These are phyloP conservation scores for Harpagus bidentatus DNA, from an alignment of 2,113 vertebrate genomes.

Conservation along the genomic window DNA sequence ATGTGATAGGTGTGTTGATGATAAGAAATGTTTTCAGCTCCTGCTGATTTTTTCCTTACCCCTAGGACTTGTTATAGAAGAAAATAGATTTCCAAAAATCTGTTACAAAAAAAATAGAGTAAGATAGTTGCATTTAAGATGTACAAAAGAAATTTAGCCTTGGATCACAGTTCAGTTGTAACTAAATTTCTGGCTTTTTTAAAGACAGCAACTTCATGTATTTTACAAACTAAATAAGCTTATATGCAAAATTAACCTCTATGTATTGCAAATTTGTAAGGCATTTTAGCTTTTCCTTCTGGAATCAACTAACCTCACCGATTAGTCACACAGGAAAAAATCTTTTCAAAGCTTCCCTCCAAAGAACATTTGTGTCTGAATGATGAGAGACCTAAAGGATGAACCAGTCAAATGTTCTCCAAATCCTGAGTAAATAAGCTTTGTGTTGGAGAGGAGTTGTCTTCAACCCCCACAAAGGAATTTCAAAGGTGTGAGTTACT, in stretches of 20 bases:
- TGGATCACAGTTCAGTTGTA: neutral
- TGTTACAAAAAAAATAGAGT: neutral
- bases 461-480: slow-evolving; percentile 7
- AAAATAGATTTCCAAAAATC: neutral
- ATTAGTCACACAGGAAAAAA: neutral
- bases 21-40: neutral
- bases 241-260: neutral
- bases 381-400: slow-evolving; percentile 6
- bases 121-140: neutral
- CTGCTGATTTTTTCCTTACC: neutral
- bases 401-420: slow-evolving; percentile 22
- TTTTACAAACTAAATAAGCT: neutral
- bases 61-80: neutral
- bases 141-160: neutral
- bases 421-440: neutral
- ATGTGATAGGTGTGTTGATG: neutral
- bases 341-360: slow-evolving; percentile 1
- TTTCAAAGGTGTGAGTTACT: slow-evolving; percentile 52
- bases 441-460: neutral
- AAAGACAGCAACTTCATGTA: neutral
- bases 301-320: neutral
- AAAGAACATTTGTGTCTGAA: neutral
- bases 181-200: neutral
- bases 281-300: slow-evolving; percentile 26
- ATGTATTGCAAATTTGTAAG: neutral